Conservation (phyloP, 2,113 vertebrate genomes). For the Todiramphus saurophagus region DNA sequence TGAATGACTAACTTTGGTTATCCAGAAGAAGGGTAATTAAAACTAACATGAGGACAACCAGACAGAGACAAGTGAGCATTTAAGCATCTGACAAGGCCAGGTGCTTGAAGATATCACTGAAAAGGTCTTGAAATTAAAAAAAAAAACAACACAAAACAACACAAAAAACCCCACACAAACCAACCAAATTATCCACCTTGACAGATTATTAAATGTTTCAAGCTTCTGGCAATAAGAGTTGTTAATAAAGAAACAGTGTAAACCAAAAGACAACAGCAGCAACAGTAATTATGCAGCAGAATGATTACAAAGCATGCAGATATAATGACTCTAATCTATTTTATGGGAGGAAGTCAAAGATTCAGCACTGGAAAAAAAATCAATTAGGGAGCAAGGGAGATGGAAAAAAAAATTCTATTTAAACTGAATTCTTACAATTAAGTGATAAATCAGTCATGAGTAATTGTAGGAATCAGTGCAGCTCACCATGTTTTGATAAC, state of each 20-base stretch:
- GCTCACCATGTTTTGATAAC: background rate
- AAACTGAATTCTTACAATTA: conserved; percentile 58
- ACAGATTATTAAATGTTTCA: conserved; percentile 61
- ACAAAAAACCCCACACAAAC: background rate
- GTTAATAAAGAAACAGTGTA: conserved; percentile 53
- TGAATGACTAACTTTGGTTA: background rate
- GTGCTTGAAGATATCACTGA: background rate
- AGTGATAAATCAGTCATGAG: conserved; percentile 64
- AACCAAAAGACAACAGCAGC: conserved; percentile 30
- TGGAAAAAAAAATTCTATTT: conserved; percentile 34
- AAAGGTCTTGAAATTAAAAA: background rate
- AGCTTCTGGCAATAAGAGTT: conserved; percentile 38
- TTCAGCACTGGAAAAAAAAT: conserved; percentile 59
- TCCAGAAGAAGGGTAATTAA: background rate
- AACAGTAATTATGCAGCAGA: conserved; percentile 58
- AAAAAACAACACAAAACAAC: background rate
- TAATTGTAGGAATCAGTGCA: conserved; percentile 36
- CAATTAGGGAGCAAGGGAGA: conserved; percentile 57
- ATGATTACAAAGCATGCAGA: conserved; percentile 69
- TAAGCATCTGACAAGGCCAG: background rate
- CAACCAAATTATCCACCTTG: conserved; percentile 23
- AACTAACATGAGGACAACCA: background rate
- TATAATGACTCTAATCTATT: conserved; percentile 68
- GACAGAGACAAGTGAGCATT: background rate
- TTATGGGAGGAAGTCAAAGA: conserved; percentile 56